A percentile compares a stretch with the other conserved stretches of the same genome.
These are phyloP conservation scores for Drosophila orena DNA, from an alignment of 1,140 invertebrate species.

Conservation along the genomic window DNA sequence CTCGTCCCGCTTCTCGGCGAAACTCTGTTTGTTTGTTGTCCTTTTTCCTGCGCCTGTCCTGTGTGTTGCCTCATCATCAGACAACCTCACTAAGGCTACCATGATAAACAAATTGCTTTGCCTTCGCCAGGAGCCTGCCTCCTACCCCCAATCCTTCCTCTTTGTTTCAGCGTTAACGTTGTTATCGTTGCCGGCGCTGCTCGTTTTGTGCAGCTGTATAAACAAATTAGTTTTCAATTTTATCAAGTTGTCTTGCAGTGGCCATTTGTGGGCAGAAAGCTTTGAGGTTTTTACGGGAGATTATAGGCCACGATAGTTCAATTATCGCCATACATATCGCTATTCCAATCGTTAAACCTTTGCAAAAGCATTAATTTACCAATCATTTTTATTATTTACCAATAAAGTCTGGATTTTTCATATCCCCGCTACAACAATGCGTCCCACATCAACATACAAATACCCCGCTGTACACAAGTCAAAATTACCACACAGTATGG, in stretches of 20 bases:
- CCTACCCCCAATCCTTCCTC: constrained; percentile 6
- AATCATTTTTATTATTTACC: neutral
- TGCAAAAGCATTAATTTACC: neutral
- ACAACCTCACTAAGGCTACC: constrained; percentile 70
- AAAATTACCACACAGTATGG: neutral
- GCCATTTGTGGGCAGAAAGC: constrained; percentile 36
- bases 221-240: constrained; percentile 84
- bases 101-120: constrained; percentile 84
- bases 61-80: constrained; percentile 65
- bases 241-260: constrained; percentile 66
- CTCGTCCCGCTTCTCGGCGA: constrained; percentile 8
- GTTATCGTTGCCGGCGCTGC: constrained; percentile 71
- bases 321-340: neutral
- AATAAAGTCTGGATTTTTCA: neutral
- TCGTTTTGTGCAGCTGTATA: constrained; percentile 82
- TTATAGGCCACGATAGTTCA: neutral
- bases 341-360: too few relatives aligned
- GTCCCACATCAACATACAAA: neutral
- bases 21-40: constrained; percentile 69
- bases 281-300: constrained; percentile 2
- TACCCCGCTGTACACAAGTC: constrained; percentile 14
- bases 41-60: constrained; percentile 58
- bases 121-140: constrained; percentile 23
- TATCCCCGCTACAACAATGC: neutral
- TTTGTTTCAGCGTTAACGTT: constrained; percentile 48